Evolutionary conservation across 2,113 vertebrate species (phyloP), one percentile per base, ranked within the genome.

Genomic region (Eulacestoma nigropectus): DNA sequence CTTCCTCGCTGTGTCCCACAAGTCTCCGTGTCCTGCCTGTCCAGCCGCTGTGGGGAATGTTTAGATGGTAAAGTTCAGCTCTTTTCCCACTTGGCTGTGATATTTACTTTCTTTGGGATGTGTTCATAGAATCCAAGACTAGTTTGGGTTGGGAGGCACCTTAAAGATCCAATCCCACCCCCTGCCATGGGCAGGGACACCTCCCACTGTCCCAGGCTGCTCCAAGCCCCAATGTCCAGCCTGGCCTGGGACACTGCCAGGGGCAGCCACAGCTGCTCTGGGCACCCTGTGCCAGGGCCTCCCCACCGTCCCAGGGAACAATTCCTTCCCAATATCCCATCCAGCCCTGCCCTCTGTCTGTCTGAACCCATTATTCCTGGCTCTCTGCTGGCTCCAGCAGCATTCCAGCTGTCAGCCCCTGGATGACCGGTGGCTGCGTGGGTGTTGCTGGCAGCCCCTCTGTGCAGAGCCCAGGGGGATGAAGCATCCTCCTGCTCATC

Each of bases 21-120:
- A 16, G 32, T 27, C 33, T 26, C 23, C 0, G 0, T 8, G 41
- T 37, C 62, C 89, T 68, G 26, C 21, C 30, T 18, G 27, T 42
- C 35, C 70, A 17, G 1, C 26, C 0, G 0, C 41, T 22, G 10
- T 4, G 46, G 55, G 59, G 35, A 23, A 9, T 1, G 8, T 46
- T 74, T 17, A 1, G 12, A 2, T n/a, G 29, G 30, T 10, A 13
- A 44, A 62, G 13, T 17, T n/a, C 62, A 60, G 4, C 11, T 41
- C 65, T 75, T 72, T 47, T 19, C 42, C 39, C 42, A 1, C 60
- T 63, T 81, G 67, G 18, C 22, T 29, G 30, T 25, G 59, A n/a
- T 67, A 20, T n/a, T 49, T 74, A 25, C 4, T 4, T 11, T 11
- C 30, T 42, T 3, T 0, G 39, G 44, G 32, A 11, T 18, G 12